phyloP scores from a whole-genome alignment of 2,888 invertebrate genomes.

The Geophilus truncorum region DNA sequence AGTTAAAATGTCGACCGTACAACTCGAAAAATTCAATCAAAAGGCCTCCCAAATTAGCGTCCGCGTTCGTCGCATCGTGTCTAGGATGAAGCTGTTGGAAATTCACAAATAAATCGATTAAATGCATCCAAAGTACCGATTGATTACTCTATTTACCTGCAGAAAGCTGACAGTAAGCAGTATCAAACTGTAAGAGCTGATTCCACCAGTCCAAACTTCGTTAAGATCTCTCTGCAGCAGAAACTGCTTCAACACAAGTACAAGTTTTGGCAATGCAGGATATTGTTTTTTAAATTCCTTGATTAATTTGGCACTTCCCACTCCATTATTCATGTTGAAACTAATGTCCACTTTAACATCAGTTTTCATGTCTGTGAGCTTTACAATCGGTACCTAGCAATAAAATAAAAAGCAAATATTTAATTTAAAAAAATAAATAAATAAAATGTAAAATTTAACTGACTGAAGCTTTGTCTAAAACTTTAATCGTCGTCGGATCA shows the following conservation, averaged over 20 bases:
- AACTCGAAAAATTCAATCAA: conserved; percentile 96
- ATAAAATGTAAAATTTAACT: conserved; percentile 43
- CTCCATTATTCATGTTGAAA: conserved; percentile 97
- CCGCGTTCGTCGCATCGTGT: conserved; percentile 59
- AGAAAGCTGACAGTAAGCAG: conserved; percentile 98
- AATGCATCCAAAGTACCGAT: too few species aligned
- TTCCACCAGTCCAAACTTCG: conserved; percentile 99
- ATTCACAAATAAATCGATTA: background rate
- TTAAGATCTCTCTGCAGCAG: conserved; percentile 95
- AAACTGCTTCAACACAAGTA: conserved; percentile 97
- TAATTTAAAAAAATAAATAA: background rate
- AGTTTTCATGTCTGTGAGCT: conserved; percentile 80
- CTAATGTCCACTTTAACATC: conserved; percentile 97
- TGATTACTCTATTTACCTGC: too few species aligned
- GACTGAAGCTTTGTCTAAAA: conserved; percentile 92
- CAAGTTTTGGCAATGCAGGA: conserved; percentile 86
- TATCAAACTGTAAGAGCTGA: conserved; percentile 97
- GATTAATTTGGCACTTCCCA: conserved; percentile 92
- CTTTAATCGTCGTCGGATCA: conserved; percentile 83
- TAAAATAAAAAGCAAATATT: conserved; percentile 37
- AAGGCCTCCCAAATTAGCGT: conserved; percentile 82
- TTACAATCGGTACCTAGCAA: conserved; percentile 82
- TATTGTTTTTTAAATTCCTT: conserved; percentile 76
- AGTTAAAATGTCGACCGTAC: conserved; percentile 94
- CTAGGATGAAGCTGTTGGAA: conserved; percentile 72